Evolutionary conservation across 2,888 invertebrate genomes (phyloP).

Genomic region (Pyrocoelia pectoralis): DNA sequence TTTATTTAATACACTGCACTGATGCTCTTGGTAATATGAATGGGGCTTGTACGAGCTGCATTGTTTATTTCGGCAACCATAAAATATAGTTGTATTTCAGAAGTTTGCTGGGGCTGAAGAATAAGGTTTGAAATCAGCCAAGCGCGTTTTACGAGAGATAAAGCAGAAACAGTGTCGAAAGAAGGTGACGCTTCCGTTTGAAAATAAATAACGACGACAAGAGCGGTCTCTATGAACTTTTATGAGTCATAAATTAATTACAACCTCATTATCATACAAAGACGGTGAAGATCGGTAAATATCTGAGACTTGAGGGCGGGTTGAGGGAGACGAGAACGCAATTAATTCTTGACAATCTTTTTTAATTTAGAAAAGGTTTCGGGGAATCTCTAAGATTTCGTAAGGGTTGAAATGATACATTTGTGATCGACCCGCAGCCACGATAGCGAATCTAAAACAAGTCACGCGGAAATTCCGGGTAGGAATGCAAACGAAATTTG

Average conservation of each 20-base stretch:
- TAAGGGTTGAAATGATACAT: constrained; percentile 47
- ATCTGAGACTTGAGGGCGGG: too few species aligned
- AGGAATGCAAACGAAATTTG: constrained; percentile 60
- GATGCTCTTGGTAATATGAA: constrained; percentile 12
- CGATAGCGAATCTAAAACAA: constrained; percentile 46
- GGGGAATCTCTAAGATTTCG: constrained; percentile 31
- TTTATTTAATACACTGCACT: constrained; percentile 33
- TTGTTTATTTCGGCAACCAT: constrained; percentile 36
- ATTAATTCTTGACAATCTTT: neutral
- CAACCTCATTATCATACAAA: neutral
- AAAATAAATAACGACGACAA: constrained; percentile 41
- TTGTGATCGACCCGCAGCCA: constrained; percentile 46
- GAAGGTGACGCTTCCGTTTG: constrained; percentile 44
- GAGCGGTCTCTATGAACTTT: constrained; percentile 26
- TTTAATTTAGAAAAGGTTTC: constrained; percentile 13
- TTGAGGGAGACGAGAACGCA: neutral
- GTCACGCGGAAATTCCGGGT: constrained; percentile 55
- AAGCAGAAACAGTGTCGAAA: constrained; percentile 50
- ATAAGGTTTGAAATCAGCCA: constrained; percentile 37
- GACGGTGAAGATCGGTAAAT: neutral
- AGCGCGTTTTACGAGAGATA: constrained; percentile 52
- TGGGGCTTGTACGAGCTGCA: constrained; percentile 14
- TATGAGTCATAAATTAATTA: constrained; percentile 25
- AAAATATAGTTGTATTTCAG: constrained; percentile 38
- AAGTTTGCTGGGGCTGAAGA: constrained; percentile 34